Evolutionary conservation across 2,113 vertebrate species (phyloP).

Genomic region (Axis porcinus): DNA sequence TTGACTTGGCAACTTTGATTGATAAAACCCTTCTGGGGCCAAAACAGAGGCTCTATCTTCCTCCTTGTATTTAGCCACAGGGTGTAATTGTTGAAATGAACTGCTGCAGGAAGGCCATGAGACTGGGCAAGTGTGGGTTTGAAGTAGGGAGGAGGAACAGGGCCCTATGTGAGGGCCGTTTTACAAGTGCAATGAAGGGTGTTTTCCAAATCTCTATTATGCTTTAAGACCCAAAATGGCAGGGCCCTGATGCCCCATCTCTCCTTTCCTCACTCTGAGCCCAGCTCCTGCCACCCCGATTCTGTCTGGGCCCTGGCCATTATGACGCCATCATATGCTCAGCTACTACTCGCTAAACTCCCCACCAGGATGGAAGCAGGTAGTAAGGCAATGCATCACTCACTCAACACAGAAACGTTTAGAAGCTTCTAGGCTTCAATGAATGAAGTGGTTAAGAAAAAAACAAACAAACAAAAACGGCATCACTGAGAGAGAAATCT

Average conservation of each 20-base stretch:
- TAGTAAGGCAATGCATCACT: not conserved
- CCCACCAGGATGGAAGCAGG: not conserved
- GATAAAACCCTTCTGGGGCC: not conserved
- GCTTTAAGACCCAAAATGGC: not conserved
- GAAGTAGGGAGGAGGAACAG: too few relatives aligned
- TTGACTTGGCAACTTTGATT: not conserved
- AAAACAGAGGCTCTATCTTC: not conserved
- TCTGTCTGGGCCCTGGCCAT: not conserved
- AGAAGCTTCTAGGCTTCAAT: not conserved
- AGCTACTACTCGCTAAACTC: not conserved
- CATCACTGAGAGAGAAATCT: not conserved
- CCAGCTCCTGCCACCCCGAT: not conserved
- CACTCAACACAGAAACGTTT: not conserved
- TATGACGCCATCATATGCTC: not conserved
- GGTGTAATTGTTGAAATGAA: not conserved
- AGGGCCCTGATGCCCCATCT: not conserved
- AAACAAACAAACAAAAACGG: not conserved
- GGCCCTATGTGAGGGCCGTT: not conserved
- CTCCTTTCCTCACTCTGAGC: not conserved
- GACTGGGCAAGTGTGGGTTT: too few relatives aligned
- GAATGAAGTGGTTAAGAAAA: not conserved
- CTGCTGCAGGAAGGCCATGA: fast-evolving
- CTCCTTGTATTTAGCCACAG: not conserved
- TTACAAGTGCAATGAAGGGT: too few relatives aligned
- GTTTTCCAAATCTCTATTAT: not conserved